Conservation (phyloP, 2,797 vertebrate species). For the Sebastes variabilis region DNA sequence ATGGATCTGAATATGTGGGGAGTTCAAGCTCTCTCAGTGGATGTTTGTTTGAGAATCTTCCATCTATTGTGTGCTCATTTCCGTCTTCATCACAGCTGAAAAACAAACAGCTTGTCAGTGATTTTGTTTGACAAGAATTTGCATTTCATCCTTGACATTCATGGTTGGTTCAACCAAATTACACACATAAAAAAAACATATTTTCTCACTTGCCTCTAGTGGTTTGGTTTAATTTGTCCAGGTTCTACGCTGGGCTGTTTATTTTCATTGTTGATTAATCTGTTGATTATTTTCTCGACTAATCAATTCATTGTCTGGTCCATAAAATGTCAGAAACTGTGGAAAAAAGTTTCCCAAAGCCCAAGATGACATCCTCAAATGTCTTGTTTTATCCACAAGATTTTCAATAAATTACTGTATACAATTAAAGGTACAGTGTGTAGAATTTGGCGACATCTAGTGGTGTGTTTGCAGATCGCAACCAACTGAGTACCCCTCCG, state of each 20-base stretch:
- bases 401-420: background rate
- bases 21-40: constrained; percentile 16
- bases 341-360: too few species aligned
- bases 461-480: too few species aligned
- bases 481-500: too few species aligned
- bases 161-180: background rate
- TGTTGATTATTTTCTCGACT: too few species aligned
- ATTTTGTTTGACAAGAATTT: background rate
- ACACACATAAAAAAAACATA: background rate
- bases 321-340: too few species aligned
- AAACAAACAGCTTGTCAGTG: background rate
- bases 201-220: background rate
- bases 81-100: constrained; percentile 39
- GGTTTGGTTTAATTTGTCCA: background rate
- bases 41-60: constrained; percentile 21
- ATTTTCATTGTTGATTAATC: too few species aligned
- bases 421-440: background rate
- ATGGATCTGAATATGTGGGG: background rate
- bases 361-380: too few species aligned
- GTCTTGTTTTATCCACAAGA: too few species aligned
- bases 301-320: too few species aligned
- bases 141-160: background rate
- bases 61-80: background rate
- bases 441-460: too few species aligned
- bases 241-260: background rate